phyloP scores from a whole-genome alignment of 2,113 vertebrate species.

The Vulpes lagopus region DNA sequence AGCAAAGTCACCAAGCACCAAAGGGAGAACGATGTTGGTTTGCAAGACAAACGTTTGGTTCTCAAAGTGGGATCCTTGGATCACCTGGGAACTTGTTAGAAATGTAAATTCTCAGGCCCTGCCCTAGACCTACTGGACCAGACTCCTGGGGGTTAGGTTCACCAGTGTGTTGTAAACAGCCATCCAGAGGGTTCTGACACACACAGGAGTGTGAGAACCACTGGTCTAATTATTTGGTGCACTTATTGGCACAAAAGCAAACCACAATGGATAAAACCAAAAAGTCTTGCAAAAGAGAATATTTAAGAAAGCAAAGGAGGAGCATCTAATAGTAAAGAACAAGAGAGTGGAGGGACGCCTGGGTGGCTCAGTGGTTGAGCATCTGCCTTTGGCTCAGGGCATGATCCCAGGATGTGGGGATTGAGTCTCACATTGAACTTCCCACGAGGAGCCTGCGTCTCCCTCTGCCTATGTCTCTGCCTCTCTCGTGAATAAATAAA shows the following conservation, averaged over 20 bases:
- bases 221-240: not conserved
- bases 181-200: rapidly evolving
- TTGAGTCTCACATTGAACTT: too few relatives aligned
- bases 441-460: too few relatives aligned
- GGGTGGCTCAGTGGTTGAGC: too few relatives aligned
- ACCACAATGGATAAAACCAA: not conserved
- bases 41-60: not conserved
- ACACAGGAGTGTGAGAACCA: not conserved
- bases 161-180: not conserved
- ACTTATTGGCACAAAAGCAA: not conserved
- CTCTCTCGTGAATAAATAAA: too few relatives aligned
- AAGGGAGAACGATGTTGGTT: rapidly evolving
- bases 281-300: not conserved
- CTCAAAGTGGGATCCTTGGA: not conserved
- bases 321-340: not conserved
- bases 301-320: not conserved
- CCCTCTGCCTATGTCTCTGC: too few relatives aligned
- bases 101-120: not conserved
- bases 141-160: not conserved
- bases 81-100: not conserved
- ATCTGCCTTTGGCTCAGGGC: too few relatives aligned
- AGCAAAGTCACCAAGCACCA: not conserved
- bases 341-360: not conserved
- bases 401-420: too few relatives aligned
- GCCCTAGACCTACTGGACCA: too few relatives aligned